phyloP scores from a whole-genome alignment of 2,797 vertebrate species.

The Euthynnus affinis region DNA sequence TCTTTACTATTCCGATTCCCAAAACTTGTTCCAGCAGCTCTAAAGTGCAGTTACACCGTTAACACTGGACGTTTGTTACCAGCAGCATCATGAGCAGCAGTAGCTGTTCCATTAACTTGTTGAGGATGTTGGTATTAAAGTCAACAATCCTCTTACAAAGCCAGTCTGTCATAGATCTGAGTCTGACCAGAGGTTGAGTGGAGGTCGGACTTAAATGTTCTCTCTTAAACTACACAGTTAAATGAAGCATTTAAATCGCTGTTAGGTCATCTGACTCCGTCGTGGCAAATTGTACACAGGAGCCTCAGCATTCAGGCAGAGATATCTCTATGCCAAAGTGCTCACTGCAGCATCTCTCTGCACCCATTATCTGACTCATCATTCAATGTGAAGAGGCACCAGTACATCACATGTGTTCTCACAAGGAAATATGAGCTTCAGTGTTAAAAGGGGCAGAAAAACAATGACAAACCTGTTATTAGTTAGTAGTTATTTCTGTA shows the following conservation, averaged over 20 bases:
- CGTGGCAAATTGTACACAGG: neutral
- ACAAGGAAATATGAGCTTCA: neutral
- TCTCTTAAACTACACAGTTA: neutral
- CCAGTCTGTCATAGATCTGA: neutral
- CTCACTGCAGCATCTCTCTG: neutral
- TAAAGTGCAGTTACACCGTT: too few relatives aligned
- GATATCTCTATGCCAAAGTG: too few relatives aligned
- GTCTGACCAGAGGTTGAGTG: neutral
- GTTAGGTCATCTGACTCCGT: too few relatives aligned
- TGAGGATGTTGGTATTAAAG: neutral
- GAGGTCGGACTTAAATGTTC: neutral
- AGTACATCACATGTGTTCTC: too few relatives aligned
- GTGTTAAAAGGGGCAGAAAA: neutral
- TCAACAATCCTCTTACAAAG: neutral
- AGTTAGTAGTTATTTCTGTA: too few relatives aligned
- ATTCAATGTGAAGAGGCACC: neutral
- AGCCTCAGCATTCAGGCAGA: neutral
- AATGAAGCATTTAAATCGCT: neutral
- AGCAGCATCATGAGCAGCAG: constrained; percentile 14
- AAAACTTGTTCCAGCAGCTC: too few relatives aligned
- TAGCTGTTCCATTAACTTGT: neutral
- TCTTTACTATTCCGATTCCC: too few relatives aligned
- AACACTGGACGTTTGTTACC: neutral
- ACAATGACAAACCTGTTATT: too few relatives aligned
- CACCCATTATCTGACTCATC: neutral